Percentiles rank a stretch among this genome's conserved stretches.
Evolutionary conservation across 1,140 invertebrate species (phyloP).

Genomic region (Acromyrmex echinatior): DNA sequence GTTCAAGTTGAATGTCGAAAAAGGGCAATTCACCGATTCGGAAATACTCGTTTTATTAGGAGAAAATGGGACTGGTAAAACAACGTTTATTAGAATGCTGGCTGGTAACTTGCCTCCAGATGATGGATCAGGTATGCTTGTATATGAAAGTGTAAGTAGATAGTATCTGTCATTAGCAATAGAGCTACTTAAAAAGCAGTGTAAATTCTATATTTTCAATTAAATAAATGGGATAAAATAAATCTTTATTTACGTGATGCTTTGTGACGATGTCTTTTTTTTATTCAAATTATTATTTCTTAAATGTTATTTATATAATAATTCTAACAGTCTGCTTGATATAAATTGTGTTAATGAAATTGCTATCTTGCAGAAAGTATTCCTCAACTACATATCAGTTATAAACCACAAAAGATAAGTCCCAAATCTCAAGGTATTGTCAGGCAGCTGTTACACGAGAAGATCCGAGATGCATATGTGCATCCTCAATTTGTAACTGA

Average conservation of each 20-base stretch:
- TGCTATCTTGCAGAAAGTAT: slow-evolving; percentile 89
- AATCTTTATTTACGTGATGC: no score
- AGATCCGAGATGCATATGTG: slow-evolving; percentile 98
- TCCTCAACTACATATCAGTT: slow-evolving; percentile 98
- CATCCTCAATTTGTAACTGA: slow-evolving; percentile 99
- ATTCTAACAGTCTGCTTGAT: background rate
- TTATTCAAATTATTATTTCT: background rate
- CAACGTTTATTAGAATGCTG: slow-evolving; percentile 99
- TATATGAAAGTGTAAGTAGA: background rate
- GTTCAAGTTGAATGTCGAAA: slow-evolving; percentile 93
- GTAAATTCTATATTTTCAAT: no score
- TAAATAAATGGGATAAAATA: no score
- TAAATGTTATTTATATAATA: background rate
- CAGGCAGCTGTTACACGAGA: slow-evolving; percentile 96
- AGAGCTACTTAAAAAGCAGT: no score
- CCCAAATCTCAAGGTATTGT: slow-evolving; percentile 98
- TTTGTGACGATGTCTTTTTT: background rate
- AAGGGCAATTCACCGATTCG: slow-evolving; percentile 99
- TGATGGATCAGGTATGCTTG: slow-evolving; percentile 90
- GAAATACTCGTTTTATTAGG: slow-evolving; percentile 99
- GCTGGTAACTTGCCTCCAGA: slow-evolving; percentile 98
- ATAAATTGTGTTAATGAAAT: slow-evolving; percentile 27
- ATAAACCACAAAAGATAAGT: slow-evolving; percentile 99
- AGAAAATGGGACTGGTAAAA: slow-evolving; percentile 99
- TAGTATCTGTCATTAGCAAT: no score